Evolutionary conservation across 2,888 invertebrate genomes (phyloP).

Genomic region (Dolichomitus sp.): DNA sequence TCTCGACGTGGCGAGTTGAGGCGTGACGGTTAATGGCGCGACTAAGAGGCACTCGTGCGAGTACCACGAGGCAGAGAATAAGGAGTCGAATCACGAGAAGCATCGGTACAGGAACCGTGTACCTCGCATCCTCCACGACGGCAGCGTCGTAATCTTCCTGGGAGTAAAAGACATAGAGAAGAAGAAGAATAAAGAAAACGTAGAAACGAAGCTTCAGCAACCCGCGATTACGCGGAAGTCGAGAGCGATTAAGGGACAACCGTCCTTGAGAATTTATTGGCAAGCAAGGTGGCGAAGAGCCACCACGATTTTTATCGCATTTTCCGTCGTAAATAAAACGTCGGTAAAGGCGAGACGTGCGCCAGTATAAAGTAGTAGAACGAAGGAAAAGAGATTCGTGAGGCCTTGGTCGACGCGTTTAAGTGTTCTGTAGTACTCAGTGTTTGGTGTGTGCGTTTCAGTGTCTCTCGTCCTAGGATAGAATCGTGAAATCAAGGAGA

Average conservation of each 20-base stretch:
- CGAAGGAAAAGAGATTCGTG: not conserved
- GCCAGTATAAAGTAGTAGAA: slow-evolving; percentile 5
- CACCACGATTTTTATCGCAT: slow-evolving; percentile 32
- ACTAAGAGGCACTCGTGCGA: slow-evolving; percentile 57
- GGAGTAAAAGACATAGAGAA: not conserved
- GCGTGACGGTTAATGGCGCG: slow-evolving; percentile 59
- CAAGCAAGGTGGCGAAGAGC: slow-evolving; percentile 13
- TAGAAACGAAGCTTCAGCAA: not conserved
- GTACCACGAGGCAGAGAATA: slow-evolving; percentile 54
- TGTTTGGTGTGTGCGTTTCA: slow-evolving; percentile 44
- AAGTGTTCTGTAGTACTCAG: slow-evolving; percentile 19
- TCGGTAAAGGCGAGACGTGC: not conserved
- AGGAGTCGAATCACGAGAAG: slow-evolving; percentile 56
- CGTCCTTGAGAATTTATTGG: slow-evolving; percentile 40
- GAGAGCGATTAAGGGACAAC: slow-evolving; percentile 48
- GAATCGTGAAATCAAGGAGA: slow-evolving; percentile 35
- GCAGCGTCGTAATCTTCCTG: slow-evolving; percentile 23
- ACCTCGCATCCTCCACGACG: slow-evolving; percentile 4
- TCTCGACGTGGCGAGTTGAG: slow-evolving; percentile 40
- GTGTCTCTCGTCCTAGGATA: slow-evolving; percentile 25
- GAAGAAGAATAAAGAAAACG: not conserved
- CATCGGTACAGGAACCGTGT: slow-evolving; percentile 8
- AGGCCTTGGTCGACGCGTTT: slow-evolving; percentile 1
- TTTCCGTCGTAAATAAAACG: slow-evolving; percentile 39
- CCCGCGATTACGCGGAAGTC: slow-evolving; percentile 25